phyloP scores from a whole-genome alignment of 1,140 invertebrate species.

The Propsilocerus akamusi region DNA sequence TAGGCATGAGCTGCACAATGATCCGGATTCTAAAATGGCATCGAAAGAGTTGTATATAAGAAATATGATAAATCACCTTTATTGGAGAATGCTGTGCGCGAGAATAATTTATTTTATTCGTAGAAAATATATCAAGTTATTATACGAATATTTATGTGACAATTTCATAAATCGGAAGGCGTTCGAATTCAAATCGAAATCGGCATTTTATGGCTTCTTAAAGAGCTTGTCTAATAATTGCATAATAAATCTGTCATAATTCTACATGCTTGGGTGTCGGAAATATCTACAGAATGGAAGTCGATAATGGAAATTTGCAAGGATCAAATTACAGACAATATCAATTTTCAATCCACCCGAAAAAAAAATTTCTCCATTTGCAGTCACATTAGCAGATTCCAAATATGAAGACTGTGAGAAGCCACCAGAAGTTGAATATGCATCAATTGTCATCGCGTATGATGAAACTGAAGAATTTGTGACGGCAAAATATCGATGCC shows the following conservation, averaged over 20 bases:
- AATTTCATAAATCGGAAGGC: neutral
- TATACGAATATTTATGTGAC: neutral
- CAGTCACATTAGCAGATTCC: no score
- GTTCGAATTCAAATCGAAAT: conserved; percentile 2
- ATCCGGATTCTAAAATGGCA: no score
- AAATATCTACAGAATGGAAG: no score
- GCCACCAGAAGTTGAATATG: conserved; percentile 12
- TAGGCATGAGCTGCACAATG: no score
- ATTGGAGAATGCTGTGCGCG: neutral
- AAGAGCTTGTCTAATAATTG: conserved; percentile 2
- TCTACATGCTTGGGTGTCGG: no score
- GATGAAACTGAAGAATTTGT: conserved; percentile 10
- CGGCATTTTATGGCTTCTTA: neutral
- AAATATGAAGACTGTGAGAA: conserved; percentile 10
- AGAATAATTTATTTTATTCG: neutral
- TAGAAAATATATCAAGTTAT: neutral
- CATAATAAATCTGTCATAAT: conserved; percentile 4
- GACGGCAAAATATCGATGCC: conserved; percentile 14
- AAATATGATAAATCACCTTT: conserved; percentile 2
- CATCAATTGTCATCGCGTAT: conserved; percentile 7
- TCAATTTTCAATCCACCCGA: no score
- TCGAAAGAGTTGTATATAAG: no score
- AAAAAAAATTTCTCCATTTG: no score
- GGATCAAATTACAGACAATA: no score
- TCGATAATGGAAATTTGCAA: no score